Evolutionary conservation across 1,140 invertebrate genomes (phyloP), one percentile per base, ranked within the genome.

Genomic region (Charaxes varanes): DNA sequence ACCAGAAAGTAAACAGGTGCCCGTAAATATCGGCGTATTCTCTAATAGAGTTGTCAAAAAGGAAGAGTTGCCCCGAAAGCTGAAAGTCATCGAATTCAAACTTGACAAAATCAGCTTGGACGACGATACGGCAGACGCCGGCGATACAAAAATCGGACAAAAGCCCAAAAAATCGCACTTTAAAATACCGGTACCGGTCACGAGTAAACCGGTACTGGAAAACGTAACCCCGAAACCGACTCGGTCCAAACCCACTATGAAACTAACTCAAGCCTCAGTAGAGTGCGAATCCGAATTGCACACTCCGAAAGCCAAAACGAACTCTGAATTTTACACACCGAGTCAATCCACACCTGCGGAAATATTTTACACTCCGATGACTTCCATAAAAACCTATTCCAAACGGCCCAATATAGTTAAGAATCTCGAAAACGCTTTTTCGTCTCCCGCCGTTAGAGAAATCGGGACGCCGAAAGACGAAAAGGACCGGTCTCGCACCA

Each of bases 401-500:
- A 68, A 62, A 13, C 56, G 48, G 12, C 6, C 15, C 2, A 31
- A 17, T 3, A 58, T 77, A 7, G 65, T 72, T 2, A 80, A 80
- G 21, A 80, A 78, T 41, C 22, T 80, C 2, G 69, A 80, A 32
- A 23, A 40, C 0, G 76, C 76, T 18, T 77, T 77, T 13, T 41
- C 51, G 0, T n/a, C n/a, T n/a, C n/a, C n/a, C n/a, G n/a, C n/a
- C n/a, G n/a, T n/a, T n/a, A n/a, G n/a, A n/a, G n/a, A n/a, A n/a
- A n/a, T n/a, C n/a, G n/a, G n/a, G n/a, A 70, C 69, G 0, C 63
- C 65, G 0, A 64, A 58, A 34, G 45, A 22, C 17, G 46, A 32
- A 16, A 41, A 54, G 5, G 58, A 51, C 27, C 2, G 11, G 4
- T 3, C 43, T 22, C 11, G 35, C 6, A 34, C 48, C 10, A 45